A percentile compares a stretch with the other conserved stretches of the same genome.
Evolutionary conservation across 2,888 invertebrate species (phyloP).

Genomic region (Podotricha telesiphe): DNA sequence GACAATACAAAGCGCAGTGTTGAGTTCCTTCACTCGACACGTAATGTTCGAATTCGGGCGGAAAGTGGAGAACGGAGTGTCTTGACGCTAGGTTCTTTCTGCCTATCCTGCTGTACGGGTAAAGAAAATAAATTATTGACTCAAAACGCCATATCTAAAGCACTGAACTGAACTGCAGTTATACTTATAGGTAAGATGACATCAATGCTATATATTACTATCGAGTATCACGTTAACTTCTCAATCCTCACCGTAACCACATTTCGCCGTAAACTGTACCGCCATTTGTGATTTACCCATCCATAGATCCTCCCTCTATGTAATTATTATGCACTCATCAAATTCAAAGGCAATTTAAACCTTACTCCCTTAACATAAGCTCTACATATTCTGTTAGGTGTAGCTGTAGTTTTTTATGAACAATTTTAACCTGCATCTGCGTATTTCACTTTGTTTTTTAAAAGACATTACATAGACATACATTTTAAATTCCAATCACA

Average conservation of each 20-base stretch:
- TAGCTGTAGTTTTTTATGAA: neutral
- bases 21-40: too few relatives aligned
- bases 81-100: too few relatives aligned
- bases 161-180: too few relatives aligned
- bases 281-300: slow-evolving; percentile 70
- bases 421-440: neutral
- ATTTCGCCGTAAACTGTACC: slow-evolving; percentile 60
- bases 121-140: too few relatives aligned
- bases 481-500: too few relatives aligned
- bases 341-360: neutral
- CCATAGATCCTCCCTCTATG: slow-evolving; percentile 50
- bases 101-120: too few relatives aligned
- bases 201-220: neutral
- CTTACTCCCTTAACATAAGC: neutral
- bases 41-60: too few relatives aligned
- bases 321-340: slow-evolving; percentile 23
- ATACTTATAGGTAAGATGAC: neutral
- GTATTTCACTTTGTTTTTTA: neutral
- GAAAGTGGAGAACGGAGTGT: too few relatives aligned
- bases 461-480: too few relatives aligned
- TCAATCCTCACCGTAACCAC: neutral
- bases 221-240: neutral
- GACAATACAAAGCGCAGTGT: too few relatives aligned
- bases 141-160: neutral
- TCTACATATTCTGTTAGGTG: too few relatives aligned